A percentile compares a stretch with the other conserved stretches of the same genome.
These are phyloP conservation scores for Corythoichthys haematopterus DNA, from an alignment of 2,113 vertebrate genomes.

Conservation along the genomic window DNA sequence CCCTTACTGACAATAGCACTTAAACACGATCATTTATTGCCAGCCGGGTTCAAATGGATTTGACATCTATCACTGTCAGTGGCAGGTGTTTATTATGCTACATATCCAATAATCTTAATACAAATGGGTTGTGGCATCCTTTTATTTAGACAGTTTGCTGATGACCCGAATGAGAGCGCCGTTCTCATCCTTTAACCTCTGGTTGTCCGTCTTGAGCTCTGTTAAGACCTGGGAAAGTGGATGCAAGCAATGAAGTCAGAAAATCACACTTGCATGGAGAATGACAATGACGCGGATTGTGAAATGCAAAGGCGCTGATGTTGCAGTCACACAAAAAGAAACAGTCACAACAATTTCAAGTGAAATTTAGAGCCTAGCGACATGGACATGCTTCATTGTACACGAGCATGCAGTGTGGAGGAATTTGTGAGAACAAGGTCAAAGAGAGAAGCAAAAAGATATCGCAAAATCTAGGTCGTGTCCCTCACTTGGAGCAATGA, in stretches of 20 bases:
- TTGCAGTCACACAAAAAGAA: neutral
- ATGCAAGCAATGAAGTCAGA: neutral
- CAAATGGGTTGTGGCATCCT: conserved; percentile 1
- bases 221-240: conserved; percentile 79
- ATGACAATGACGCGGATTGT: neutral
- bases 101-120: conserved; percentile 7
- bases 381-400: conserved; percentile 38
- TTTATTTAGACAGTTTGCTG: conserved; percentile 97
- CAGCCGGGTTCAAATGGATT: no score
- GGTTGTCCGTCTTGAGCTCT: conserved; percentile 96
- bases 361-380: conserved; percentile 6
- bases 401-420: conserved; percentile 49
- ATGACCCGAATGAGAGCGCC: conserved; percentile 96
- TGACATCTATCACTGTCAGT: no score
- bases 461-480: conserved; percentile 53
- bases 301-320: conserved; percentile 2
- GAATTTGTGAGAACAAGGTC: conserved; percentile 32
- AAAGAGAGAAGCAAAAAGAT: conserved; percentile 32
- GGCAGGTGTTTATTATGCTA: neutral
- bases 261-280: neutral
- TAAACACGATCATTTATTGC: no score
- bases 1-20: no score
- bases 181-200: conserved; percentile 96
- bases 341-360: conserved; percentile 1
- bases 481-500: conserved; percentile 43